A percentile compares a stretch with the other conserved stretches of the same genome.
phyloP scores from a whole-genome alignment of 2,888 invertebrate species.

The Norana najaformis region DNA sequence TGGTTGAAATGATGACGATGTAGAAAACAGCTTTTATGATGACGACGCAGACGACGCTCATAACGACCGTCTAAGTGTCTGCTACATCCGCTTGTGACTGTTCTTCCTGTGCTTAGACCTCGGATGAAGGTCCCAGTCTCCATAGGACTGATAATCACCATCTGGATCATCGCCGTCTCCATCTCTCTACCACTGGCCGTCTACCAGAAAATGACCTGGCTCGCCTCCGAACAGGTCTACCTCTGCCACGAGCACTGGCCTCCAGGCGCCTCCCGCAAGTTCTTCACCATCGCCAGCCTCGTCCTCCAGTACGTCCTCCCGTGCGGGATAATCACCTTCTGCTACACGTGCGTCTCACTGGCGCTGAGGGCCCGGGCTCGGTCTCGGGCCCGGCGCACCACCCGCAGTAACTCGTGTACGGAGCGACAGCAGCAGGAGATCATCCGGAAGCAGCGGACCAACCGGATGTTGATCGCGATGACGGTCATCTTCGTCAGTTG shows the following conservation, averaged over 20 bases:
- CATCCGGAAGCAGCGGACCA: constrained; percentile 95
- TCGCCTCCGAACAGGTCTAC: constrained; percentile 42
- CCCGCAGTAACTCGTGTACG: not conserved
- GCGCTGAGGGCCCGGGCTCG: constrained; percentile 75
- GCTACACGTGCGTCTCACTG: constrained; percentile 88
- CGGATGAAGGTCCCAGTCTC: constrained; percentile 87
- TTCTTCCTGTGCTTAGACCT: constrained; percentile 67
- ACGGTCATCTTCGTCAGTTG: constrained; percentile 92
- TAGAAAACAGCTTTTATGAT: no score
- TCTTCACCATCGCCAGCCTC: constrained; percentile 84
- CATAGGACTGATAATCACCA: constrained; percentile 79
- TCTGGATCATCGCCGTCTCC: constrained; percentile 86
- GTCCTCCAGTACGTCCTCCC: constrained; percentile 91
- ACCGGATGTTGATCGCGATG: constrained; percentile 97
- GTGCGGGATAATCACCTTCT: constrained; percentile 88
- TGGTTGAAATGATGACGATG: no score
- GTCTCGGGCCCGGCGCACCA: constrained; percentile 78
- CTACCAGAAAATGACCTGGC: constrained; percentile 64
- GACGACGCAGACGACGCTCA: no score
- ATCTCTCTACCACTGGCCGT: constrained; percentile 89
- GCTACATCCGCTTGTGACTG: not conserved
- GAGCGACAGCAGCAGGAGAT: constrained; percentile 81
- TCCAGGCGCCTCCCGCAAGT: constrained; percentile 75
- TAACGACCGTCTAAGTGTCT: no score
- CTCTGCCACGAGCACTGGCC: constrained; percentile 78